Conservation (phyloP, 2,797 vertebrate species). For the Gymnopithys bicolor region DNA sequence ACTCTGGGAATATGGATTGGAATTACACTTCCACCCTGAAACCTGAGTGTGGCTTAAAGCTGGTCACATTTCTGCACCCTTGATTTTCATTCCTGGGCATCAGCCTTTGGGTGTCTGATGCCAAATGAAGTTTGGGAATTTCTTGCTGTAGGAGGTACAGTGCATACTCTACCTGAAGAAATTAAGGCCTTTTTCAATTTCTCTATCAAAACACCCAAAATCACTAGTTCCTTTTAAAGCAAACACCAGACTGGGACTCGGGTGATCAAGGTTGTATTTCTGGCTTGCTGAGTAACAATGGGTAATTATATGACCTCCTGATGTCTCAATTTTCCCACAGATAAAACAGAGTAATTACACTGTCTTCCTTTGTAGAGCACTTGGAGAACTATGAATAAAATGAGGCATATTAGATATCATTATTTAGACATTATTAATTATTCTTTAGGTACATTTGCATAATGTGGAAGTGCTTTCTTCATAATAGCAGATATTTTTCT, state of each 20-base stretch:
- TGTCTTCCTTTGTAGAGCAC: neutral
- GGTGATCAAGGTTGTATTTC: neutral
- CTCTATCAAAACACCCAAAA: neutral
- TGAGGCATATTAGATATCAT: neutral
- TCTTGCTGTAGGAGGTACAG: neutral
- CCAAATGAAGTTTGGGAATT: neutral
- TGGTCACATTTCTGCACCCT: neutral
- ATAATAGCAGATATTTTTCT: neutral
- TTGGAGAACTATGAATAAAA: slow-evolving; percentile 29
- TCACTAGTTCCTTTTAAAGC: neutral
- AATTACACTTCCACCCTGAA: neutral
- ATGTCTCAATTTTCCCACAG: slow-evolving; percentile 39
- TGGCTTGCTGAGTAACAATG: neutral
- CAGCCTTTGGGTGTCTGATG: neutral
- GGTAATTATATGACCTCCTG: slow-evolving; percentile 8
- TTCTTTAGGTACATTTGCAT: neutral
- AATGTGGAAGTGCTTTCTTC: neutral
- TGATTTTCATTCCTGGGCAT: neutral
- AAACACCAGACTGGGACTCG: neutral
- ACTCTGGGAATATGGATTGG: neutral
- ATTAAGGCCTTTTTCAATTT: neutral
- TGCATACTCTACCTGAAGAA: neutral
- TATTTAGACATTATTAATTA: slow-evolving; percentile 14
- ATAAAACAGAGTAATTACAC: slow-evolving; percentile 13
- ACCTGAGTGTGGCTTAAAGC: neutral